Conservation (phyloP, 2,888 invertebrate species). For the Synergus laeviventris region DNA sequence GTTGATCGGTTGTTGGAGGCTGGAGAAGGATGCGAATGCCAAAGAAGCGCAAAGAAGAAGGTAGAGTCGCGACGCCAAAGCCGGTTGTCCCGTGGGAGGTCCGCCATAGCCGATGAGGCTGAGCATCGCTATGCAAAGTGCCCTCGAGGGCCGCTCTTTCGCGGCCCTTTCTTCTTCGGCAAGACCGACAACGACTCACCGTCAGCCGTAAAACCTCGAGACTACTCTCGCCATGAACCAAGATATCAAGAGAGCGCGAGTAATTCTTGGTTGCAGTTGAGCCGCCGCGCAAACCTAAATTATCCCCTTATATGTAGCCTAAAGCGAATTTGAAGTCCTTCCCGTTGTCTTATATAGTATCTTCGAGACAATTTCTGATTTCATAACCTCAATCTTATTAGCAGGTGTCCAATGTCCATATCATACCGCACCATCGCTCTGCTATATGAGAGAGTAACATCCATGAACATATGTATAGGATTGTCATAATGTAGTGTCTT, state of each 20-base stretch:
- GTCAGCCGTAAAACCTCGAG: conserved; percentile 45
- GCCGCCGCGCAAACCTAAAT: conserved; percentile 30
- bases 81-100: conserved; percentile 66
- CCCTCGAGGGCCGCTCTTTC: conserved; percentile 57
- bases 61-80: conserved; percentile 56
- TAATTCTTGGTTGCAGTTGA: conserved; percentile 41
- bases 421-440: not conserved
- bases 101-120: conserved; percentile 64
- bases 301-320: conserved; percentile 34
- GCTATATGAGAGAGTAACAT: not conserved
- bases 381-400: conserved; percentile 22
- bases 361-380: conserved; percentile 4
- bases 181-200: conserved; percentile 53
- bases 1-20: not conserved
- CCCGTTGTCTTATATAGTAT: not conserved
- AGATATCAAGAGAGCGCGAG: conserved; percentile 45
- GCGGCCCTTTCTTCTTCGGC: conserved; percentile 63
- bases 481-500: not conserved
- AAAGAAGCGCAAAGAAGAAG: conserved; percentile 49
- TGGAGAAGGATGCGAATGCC: conserved; percentile 44
- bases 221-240: conserved; percentile 43
- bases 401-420: not conserved
- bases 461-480: not conserved
- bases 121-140: conserved; percentile 69
- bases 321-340: conserved; percentile 17